Evolutionary conservation across 2,888 invertebrate genomes (phyloP), one percentile per base, ranked within the genome.

Genomic region (Pristionchus entomophagus): DNA sequence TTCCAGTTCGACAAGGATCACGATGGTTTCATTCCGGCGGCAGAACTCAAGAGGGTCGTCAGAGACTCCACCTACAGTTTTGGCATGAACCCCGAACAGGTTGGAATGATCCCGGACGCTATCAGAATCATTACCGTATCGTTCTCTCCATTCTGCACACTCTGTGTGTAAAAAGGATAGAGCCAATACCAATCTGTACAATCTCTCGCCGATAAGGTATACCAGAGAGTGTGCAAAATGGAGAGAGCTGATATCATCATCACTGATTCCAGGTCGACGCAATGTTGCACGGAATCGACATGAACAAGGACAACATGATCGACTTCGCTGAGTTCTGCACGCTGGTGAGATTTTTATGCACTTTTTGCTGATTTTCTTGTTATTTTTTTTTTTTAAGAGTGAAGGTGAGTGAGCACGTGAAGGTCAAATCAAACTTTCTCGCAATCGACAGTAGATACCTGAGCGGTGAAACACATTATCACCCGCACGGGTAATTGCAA

Each of bases 241-340:
- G 14, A 45, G 45, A 6, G 45, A 45, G 45, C 45, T 14, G 14
- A 14, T 10, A 45, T 45, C 14, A 10, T 14, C 45, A 45, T 10
- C 45, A 10, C 45, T 45, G 6, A 22, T 73, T 53, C 29, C 51
- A 88, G 85, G 88, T 93, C 22, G 91, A 93, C 14, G 77, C 88
- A 5, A 91, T 94, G 73, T 86, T 94, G 17, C 83, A 85, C 14
- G 87, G 88, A 51, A 94, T 94, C 22, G 94, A 94, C 87, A 84
- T 81, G 32, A 94, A 94, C 88, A 88, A 90, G 26, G 94, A 94
- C 73, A 90, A 92, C 38, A 90, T 89, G 59, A 93, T 94, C 53
- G 94, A 94, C 80, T 94, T 94, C 87, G 89, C 92, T 8, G 94
- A 94, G 88, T 94, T 94, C 87, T 93, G 93, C 45, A 90, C 91